Evolutionary conservation across 1,140 invertebrate species (phyloP), one percentile per base, ranked within the genome.

Genomic region (Carposina sasakii): DNA sequence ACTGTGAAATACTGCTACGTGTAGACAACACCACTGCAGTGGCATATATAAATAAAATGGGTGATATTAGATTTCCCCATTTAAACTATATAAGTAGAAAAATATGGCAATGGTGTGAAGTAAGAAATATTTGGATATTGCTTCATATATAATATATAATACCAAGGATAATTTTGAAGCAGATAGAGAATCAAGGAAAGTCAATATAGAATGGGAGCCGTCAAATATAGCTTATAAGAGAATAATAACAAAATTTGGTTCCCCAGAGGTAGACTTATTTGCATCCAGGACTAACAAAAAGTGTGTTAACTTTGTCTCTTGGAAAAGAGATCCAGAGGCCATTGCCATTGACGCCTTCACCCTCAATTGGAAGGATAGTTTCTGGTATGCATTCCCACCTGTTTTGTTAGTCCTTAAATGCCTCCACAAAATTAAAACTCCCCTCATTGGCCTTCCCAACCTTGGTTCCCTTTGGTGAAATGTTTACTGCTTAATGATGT

Each of bases 71-170:
- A 44, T 49, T 19, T 21, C 55, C 45, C 1, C 48, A 66, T 28
- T 40, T 71, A 6, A 54, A 55, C 26, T 21, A 47, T 3, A 22
- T 69, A 12, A 45, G 58, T n/a, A 48, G 28, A 52, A 57, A 48
- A 13, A 54, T 67, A 5, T 62, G 61, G 58, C 57, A 54, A 28
- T 67, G 52, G 53, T 61, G 53, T 26, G 58, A 64, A 40, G 10
- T 10, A 0, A 22, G 59, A 15, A 53, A 67, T 33, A 13, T 62
- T 10, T 67, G 52, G 42, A 34, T 67, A 9, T 44, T 39, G 62
- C 59, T 1, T 62, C 65, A 2, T 65, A 65, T 22, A 64, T 61
- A 3, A 41, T 17, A 16, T 60, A 54, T 0, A 20, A 16, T 15
- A 60, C 62, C 0, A 60, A 63, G 40, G 48, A 63, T 13, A 64